Conservation (phyloP, 2,113 vertebrate genomes). For the Siniperca knerii region DNA sequence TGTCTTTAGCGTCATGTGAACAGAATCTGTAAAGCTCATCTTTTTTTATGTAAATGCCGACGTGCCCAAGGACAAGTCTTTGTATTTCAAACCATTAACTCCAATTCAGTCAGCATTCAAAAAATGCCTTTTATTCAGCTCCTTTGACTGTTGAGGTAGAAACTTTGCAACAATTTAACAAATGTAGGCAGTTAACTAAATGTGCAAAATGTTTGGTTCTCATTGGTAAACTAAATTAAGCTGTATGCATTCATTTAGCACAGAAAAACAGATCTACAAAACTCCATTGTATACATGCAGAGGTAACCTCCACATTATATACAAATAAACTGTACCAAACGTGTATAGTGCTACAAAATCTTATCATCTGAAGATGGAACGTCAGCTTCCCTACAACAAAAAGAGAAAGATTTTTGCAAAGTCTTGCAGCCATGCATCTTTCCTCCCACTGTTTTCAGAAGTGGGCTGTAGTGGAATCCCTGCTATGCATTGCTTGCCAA, state of each 20-base stretch:
- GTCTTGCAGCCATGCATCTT: slow-evolving; percentile 37
- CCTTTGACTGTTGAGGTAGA: neutral
- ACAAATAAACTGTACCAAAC: neutral
- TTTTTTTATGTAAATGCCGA: neutral
- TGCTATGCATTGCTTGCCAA: slow-evolving; percentile 58
- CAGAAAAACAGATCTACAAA: neutral
- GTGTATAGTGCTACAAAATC: neutral
- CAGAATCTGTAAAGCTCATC: slow-evolving; percentile 1
- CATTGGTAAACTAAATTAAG: neutral
- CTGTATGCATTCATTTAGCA: neutral
- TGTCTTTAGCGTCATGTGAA: neutral
- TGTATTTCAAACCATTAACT: neutral
- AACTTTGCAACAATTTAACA: neutral
- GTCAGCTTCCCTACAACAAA: slow-evolving; percentile 29
- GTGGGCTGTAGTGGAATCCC: slow-evolving; percentile 72
- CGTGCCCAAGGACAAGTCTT: neutral
- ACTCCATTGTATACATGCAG: neutral
- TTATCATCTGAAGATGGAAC: slow-evolving; percentile 17
- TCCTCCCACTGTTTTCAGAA: slow-evolving; percentile 58
- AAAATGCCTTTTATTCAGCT: neutral
- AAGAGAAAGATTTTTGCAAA: slow-evolving; percentile 18
- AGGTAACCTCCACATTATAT: neutral
- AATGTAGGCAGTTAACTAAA: neutral
- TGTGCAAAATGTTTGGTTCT: neutral
- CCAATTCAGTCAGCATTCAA: neutral